Evolutionary conservation across 2,113 vertebrate genomes (phyloP).

Genomic region (Girardinichthys multiradiatus): DNA sequence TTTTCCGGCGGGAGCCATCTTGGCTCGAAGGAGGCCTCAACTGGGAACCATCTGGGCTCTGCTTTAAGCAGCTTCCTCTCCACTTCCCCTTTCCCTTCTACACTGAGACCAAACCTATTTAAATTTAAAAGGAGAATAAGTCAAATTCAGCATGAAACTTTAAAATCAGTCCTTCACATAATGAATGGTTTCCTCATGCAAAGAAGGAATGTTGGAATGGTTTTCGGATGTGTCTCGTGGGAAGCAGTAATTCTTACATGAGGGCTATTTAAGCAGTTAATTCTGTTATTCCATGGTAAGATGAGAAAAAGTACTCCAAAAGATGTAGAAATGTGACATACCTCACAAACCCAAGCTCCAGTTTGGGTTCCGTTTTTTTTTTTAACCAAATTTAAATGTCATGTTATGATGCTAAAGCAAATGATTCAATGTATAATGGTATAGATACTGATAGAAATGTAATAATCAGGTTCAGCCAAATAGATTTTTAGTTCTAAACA

Average conservation of each 20-base stretch:
- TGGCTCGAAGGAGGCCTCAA: conserved; percentile 76
- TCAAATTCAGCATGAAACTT: conserved; percentile 31
- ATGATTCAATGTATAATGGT: background rate
- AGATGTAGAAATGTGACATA: background rate
- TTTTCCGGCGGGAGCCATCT: conserved; percentile 79
- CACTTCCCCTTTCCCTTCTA: conserved; percentile 50
- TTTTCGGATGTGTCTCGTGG: background rate
- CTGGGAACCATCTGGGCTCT: conserved; percentile 81
- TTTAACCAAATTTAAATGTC: background rate
- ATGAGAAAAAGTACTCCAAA: background rate
- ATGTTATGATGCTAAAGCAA: background rate
- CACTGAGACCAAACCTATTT: conserved; percentile 61
- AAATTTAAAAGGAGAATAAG: conserved; percentile 35
- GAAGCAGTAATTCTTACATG: background rate
- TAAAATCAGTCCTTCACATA: background rate
- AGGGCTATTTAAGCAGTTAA: background rate
- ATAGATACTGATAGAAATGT: background rate
- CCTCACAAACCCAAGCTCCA: background rate
- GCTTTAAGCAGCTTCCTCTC: conserved; percentile 67
- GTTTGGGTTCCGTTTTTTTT: too few relatives aligned
- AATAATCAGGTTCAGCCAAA: background rate
- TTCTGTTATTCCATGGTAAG: background rate
- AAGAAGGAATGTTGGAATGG: background rate
- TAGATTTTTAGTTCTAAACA: too few relatives aligned
- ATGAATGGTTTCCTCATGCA: background rate